These are phyloP conservation scores for Eptesicus fuscus DNA, from an alignment of 2,113 vertebrate genomes.

Conservation along the genomic window DNA sequence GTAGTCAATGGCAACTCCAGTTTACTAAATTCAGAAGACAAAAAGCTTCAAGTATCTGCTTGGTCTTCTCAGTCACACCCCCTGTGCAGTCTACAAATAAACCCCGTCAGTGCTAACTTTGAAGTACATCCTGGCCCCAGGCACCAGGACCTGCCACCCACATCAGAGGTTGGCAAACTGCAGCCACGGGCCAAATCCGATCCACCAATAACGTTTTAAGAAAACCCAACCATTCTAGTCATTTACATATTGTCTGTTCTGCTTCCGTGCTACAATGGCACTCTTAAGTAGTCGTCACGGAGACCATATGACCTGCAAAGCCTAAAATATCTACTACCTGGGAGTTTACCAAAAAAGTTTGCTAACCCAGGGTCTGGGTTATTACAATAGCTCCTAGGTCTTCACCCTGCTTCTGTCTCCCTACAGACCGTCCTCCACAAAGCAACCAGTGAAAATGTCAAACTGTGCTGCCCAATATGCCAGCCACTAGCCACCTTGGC, in stretches of 20 bases:
- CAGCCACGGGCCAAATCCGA: neutral
- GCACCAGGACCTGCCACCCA: neutral
- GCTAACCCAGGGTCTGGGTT: neutral
- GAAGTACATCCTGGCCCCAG: neutral
- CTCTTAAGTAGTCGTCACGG: neutral
- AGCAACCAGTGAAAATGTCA: neutral
- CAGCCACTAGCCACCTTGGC: neutral
- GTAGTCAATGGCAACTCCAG: neutral
- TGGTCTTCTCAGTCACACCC: neutral
- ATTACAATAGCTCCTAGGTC: neutral
- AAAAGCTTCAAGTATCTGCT: neutral
- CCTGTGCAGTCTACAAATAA: neutral
- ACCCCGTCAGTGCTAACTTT: neutral
- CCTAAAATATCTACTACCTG: neutral
- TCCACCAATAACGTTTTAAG: neutral
- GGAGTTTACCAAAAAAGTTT: neutral
- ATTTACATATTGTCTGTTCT: neutral
- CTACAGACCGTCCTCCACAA: neutral
- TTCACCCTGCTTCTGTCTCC: neutral
- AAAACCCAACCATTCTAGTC: neutral
- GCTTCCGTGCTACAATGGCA: neutral
- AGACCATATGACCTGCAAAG: neutral
- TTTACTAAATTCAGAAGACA: neutral
- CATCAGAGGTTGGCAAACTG: neutral
- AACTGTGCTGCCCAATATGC: neutral